These are phyloP conservation scores for Arizona elegans DNA, from an alignment of 2,113 vertebrate species.

Conservation along the genomic window DNA sequence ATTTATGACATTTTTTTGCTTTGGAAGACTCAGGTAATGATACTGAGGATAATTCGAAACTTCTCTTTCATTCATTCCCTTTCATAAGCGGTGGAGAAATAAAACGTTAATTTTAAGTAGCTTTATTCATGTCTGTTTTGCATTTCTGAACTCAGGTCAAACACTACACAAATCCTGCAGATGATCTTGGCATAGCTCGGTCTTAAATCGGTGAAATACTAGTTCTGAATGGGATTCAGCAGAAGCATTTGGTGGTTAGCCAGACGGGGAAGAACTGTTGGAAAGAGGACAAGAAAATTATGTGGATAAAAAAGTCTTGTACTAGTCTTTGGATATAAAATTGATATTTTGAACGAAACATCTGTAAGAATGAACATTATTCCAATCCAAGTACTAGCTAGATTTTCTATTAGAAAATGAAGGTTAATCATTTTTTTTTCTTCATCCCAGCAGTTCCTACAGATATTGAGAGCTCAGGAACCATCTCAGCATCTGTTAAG, in stretches of 20 bases:
- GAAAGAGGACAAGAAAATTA: neutral
- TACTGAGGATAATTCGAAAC: neutral
- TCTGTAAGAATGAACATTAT: neutral
- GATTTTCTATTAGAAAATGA: neutral
- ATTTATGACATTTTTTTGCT: neutral
- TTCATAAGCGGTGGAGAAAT: neutral
- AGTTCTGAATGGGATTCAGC: neutral
- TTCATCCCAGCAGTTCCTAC: neutral
- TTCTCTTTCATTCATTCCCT: neutral
- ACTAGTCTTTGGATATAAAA: neutral
- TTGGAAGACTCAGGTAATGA: neutral
- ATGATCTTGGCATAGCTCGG: neutral
- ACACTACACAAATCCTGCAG: neutral
- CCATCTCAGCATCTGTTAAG: neutral
- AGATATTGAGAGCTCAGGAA: neutral
- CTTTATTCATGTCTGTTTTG: neutral
- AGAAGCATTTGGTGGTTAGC: neutral
- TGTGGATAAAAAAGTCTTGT: neutral
- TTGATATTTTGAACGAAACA: neutral
- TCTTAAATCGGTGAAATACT: neutral
- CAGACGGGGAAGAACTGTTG: neutral
- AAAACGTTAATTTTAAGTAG: neutral
- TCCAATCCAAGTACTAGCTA: neutral
- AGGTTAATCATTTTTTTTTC: neutral
- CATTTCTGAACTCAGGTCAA: neutral